Base-by-base conservation (phyloP, 2,888 invertebrate genomes). In the Ennomos erosarius region DNA sequence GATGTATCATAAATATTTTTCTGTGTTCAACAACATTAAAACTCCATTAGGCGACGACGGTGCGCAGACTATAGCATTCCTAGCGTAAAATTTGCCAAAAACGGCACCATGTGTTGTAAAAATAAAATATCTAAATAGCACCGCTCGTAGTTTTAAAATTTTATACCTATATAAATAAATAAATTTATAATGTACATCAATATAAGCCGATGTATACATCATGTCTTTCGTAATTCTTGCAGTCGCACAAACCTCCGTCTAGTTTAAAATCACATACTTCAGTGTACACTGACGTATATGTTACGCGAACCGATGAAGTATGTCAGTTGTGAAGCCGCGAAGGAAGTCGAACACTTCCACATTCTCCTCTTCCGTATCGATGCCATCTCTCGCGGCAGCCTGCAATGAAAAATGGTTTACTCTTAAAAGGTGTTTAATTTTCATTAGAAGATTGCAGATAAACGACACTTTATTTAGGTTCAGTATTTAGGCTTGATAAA, bases 281-380 rank as follows among this genome's bases (percentile, higher is more conserved):
- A 12, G n/a, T 40, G 36, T 54, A 59, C 59, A 54, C 46, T 42
- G 49, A 45, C 54, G 45, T 10, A 37, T 45, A 37, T 11, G 34
- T 77, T 84, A 89, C 57, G 84, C 68, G 67, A 92, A 90, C 67
- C 85, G 83, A 49, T 91, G 86, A 45, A 91, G 69, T 62, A 91
- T 81, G 69, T 90, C 90, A 43, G 87, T 85, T 50, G 90, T 91
- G 78, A 91, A 78, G 67, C 88, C 92, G 63, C 80, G 79, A 36
- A 92, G 73, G 76, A 86, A 90, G 65, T 86, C 88, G 49, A 90
- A 82, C 70, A 91, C 80, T 69, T 90, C 92, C 10, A 71, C 84
- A 58, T 75, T 67, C 16, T 88, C 88, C 60, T 63, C 74, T 51
- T 82, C 86, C 48, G 64, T 66, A 34, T 81, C 83, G 39, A 62